phyloP scores from a whole-genome alignment of 2,113 vertebrate genomes.

The Trachemys scripta region DNA sequence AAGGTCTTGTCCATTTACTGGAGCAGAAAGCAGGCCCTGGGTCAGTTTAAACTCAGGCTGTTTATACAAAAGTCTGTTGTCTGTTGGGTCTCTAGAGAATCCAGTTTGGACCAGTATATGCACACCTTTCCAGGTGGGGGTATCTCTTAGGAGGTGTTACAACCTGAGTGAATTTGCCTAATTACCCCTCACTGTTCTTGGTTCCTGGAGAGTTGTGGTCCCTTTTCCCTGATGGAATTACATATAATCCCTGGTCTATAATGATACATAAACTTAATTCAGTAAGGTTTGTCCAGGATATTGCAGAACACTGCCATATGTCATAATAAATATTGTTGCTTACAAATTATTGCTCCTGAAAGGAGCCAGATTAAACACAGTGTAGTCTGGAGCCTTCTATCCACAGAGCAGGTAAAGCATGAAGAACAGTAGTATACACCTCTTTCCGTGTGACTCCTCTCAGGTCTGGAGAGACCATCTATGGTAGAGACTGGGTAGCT shows the following conservation, averaged over 20 bases:
- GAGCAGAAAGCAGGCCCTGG: not conserved
- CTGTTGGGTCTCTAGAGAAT: too few species aligned
- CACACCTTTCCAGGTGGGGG: too few species aligned
- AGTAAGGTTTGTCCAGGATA: too few species aligned
- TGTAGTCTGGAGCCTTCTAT: accelerated
- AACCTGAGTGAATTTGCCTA: too few species aligned
- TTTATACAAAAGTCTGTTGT: not conserved
- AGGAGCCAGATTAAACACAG: not conserved
- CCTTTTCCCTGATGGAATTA: too few species aligned
- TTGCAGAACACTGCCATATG: too few species aligned
- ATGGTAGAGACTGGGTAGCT: not conserved
- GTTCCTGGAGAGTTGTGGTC: too few species aligned
- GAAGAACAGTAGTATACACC: not conserved
- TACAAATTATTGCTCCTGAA: not conserved
- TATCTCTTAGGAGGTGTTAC: too few species aligned
- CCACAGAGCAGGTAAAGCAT: not conserved
- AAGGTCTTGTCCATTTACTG: not conserved
- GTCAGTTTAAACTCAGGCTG: not conserved
- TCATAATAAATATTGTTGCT: not conserved
- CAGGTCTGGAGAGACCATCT: not conserved
- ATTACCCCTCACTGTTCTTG: too few species aligned
- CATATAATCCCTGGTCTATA: too few species aligned
- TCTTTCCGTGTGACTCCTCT: not conserved
- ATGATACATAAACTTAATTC: too few species aligned
- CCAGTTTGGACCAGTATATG: too few species aligned